These are phyloP conservation scores for Chiloscyllium punctatum DNA, from an alignment of 2,797 vertebrate genomes.

Conservation along the genomic window DNA sequence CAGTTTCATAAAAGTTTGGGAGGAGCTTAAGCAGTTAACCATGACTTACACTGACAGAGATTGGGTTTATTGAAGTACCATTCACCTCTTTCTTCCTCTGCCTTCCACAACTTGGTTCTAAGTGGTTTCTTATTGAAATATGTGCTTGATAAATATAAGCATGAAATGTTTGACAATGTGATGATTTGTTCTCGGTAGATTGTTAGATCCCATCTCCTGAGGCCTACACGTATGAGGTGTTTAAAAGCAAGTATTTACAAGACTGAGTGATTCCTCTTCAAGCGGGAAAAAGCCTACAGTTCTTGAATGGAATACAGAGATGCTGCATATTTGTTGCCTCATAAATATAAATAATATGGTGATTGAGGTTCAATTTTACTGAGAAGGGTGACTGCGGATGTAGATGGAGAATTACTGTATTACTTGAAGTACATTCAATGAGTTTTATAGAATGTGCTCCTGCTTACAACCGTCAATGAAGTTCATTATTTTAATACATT, in stretches of 20 bases:
- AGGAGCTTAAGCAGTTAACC: neutral
- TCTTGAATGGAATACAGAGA: conserved; percentile 8
- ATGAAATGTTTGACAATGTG: neutral
- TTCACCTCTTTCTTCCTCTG: neutral
- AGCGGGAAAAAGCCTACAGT: neutral
- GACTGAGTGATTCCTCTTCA: conserved; percentile 28
- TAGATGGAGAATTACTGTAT: conserved; percentile 20
- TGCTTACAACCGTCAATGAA: neutral
- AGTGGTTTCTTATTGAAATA: neutral
- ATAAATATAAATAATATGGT: conserved; percentile 29
- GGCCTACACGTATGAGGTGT: neutral
- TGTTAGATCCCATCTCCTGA: conserved; percentile 14
- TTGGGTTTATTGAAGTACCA: neutral
- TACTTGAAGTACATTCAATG: conserved; percentile 27
- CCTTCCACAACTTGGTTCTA: neutral
- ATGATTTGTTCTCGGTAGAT: neutral
- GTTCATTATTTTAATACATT: neutral
- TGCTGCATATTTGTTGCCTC: neutral
- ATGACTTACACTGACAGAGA: neutral
- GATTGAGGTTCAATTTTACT: conserved; percentile 6
- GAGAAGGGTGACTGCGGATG: neutral
- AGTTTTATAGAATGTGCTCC: neutral
- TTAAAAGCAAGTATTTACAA: conserved; percentile 20
- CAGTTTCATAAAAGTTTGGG: neutral
- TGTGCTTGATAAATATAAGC: neutral